Base-by-base conservation (phyloP, 2,888 invertebrate genomes). In the Apodemia zela region DNA sequence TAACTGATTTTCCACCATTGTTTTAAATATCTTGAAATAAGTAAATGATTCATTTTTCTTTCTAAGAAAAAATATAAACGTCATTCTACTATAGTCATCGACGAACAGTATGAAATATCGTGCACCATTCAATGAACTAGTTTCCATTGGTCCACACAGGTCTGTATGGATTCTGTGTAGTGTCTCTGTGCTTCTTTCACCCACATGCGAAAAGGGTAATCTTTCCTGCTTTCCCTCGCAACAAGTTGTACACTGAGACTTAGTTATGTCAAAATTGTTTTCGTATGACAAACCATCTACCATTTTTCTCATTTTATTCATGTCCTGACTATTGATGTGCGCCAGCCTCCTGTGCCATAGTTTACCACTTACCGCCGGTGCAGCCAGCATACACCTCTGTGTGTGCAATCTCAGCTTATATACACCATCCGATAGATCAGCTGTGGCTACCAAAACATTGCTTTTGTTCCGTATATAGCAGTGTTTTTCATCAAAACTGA, bases 221-320 rank as follows among this genome's bases (percentile, higher is more conserved):
- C 59, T 49, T 6, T 2, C 29, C 21, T 66, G 66, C 11, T 63
- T 63, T 38, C 63, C 67, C 18, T 69, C 67, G 54, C 67, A 69
- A 62, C 66, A 68, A 18, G 62, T 64, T 29, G 29, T 38, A 61
- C 69, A 69, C 17, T 63, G 13, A 15, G 25, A 21, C 21, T 65
- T 69, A 0, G 18, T 64, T 15, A 63, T 63, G 33, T 60, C 60
- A 47, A 29, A 51, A 49, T 17, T 25, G 13, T n/a, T 13, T 47
- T 29, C 17, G 29, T 49, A 60, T 59, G 62, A 59, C 58, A 69
- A 38, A 15, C 68, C 69, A 11, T 68, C 38, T 29, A 66, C 68
- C 29, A 63, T 49, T 66, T 64, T 65, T 58, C 61, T 67, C 68
- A 70, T 69, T 64, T 68, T 68, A 35, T 70, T 62, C 67, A 70